Conservation (phyloP, 2,113 vertebrate species). For the Microtus oregoni region DNA sequence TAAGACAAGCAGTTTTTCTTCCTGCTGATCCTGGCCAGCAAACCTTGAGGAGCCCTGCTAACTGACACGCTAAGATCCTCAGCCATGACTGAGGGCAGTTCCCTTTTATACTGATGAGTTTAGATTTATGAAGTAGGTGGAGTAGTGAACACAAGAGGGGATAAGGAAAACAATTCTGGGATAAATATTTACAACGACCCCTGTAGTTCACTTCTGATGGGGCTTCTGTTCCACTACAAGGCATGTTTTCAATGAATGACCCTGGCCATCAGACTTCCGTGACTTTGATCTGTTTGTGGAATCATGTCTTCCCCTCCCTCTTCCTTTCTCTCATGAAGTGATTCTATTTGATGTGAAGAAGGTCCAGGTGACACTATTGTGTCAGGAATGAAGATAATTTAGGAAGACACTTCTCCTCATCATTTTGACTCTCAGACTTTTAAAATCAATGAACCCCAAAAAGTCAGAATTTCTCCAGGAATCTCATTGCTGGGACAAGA, state of each 20-base stretch:
- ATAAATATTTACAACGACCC: conserved; percentile 8
- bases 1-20: conserved; percentile 47
- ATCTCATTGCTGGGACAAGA: neutral
- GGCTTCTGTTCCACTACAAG: neutral
- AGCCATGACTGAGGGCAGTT: neutral
- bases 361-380: neutral
- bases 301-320: neutral
- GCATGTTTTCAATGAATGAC: neutral
- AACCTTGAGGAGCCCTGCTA: neutral
- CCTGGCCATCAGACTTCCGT: neutral
- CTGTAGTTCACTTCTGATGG: neutral
- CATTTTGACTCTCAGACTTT: neutral
- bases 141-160: neutral
- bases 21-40: neutral
- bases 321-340: neutral
- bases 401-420: neutral
- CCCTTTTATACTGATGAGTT: neutral
- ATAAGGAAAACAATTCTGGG: neutral
- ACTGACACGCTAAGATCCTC: neutral
- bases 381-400: neutral
- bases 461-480: too few species aligned
- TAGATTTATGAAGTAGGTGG: neutral
- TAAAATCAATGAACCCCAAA: neutral
- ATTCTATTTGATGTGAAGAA: neutral
- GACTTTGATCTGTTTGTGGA: neutral